Evolutionary conservation across 2,888 invertebrate genomes (phyloP).

Genomic region (Tubiluchus corallicola): DNA sequence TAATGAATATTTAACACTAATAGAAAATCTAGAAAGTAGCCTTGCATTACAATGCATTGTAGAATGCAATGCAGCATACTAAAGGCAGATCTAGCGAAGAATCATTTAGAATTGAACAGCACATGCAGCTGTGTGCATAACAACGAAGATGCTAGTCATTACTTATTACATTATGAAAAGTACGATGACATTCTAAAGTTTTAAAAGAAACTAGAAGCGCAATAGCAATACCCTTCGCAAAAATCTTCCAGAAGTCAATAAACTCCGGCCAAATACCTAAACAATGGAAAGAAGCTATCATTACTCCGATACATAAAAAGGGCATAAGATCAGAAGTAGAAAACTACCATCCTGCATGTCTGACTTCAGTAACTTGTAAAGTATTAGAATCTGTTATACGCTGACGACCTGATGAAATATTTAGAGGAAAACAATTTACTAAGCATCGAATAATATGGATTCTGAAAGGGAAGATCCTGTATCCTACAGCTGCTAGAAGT

Average conservation of each 20-base stretch:
- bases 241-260: conserved; percentile 5
- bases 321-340: not conserved
- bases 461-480: not conserved
- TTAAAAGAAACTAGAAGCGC: not conserved
- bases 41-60: too few relatives aligned
- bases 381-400: conserved; percentile 5
- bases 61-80: too few relatives aligned
- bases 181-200: not conserved
- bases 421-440: conserved; percentile 5
- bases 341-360: conserved; percentile 6
- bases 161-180: not conserved
- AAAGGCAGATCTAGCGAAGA: too few relatives aligned
- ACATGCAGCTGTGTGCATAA: too few relatives aligned
- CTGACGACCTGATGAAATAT: not conserved
- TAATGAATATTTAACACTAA: too few relatives aligned
- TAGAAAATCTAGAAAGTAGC: too few relatives aligned
- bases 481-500: not conserved
- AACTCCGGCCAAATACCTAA: conserved; percentile 2
- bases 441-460: conserved; percentile 4
- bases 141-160: too few relatives aligned
- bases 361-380: conserved; percentile 6
- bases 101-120: too few relatives aligned
- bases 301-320: conserved; percentile 6
- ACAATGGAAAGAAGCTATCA: conserved; percentile 5
- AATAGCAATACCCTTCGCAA: not conserved